Conservation (phyloP, 1,140 invertebrate species). For the Andrena cerasifolii region DNA sequence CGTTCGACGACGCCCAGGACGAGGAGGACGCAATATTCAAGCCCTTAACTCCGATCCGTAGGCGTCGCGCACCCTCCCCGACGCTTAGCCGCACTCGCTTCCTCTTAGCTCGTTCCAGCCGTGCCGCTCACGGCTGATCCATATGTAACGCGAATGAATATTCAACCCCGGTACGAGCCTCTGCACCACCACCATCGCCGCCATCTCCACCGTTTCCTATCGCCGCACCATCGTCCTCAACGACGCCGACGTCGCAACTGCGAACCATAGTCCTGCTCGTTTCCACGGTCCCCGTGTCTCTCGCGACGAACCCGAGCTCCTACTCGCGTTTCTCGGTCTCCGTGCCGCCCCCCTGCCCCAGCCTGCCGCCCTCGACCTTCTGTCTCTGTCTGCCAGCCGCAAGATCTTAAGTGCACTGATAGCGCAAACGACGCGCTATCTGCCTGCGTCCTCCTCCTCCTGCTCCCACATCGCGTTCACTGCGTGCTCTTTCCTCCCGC, state of each 20-base stretch:
- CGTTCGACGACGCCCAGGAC: not conserved
- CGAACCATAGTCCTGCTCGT: conserved; percentile 41
- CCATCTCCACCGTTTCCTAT: conserved; percentile 59
- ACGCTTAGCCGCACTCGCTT: conserved; percentile 49
- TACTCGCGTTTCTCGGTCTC: not conserved
- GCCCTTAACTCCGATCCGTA: conserved; percentile 53
- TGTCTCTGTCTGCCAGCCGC: conserved; percentile 17
- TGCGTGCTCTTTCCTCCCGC: not conserved
- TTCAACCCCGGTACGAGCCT: conserved; percentile 74
- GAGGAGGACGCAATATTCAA: conserved; percentile 61
- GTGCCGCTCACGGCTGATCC: conserved; percentile 76
- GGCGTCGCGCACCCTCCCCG: conserved; percentile 41
- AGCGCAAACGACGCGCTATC: conserved; percentile 55
- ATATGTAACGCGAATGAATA: conserved; percentile 82
- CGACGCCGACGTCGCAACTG: conserved; percentile 51
- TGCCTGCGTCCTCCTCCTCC: not conserved
- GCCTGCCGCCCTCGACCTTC: not conserved
- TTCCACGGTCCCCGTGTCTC: conserved; percentile 16
- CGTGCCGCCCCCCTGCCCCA: not conserved
- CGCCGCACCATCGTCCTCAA: conserved; percentile 56
- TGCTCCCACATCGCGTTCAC: not conserved
- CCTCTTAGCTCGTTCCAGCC: conserved; percentile 62
- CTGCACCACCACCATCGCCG: conserved; percentile 44
- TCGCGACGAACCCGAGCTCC: not conserved
- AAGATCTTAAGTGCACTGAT: conserved; percentile 70